A percentile compares a stretch with the other conserved stretches of the same genome.
Conservation (phyloP, 2,113 vertebrate genomes). For the Terrapene triunguis region DNA sequence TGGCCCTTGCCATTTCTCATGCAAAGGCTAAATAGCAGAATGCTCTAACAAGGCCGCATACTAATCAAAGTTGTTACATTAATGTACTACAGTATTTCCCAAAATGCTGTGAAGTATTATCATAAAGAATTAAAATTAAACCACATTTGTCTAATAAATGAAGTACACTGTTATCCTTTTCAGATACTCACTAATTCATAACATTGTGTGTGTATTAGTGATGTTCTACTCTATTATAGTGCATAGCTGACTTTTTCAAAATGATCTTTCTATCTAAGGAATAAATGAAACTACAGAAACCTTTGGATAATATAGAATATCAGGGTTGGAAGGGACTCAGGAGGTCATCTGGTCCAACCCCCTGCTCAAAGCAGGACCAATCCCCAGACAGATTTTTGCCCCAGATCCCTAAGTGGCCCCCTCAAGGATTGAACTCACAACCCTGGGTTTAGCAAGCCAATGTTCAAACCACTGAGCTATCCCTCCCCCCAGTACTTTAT, state of each 20-base stretch:
- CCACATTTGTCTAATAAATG: background rate
- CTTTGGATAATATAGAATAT: background rate
- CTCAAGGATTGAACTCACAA: too few species aligned
- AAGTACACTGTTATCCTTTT: background rate
- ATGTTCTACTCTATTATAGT: conserved; percentile 20
- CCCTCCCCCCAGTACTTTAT: background rate
- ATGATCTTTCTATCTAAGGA: background rate
- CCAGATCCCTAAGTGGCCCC: too few species aligned
- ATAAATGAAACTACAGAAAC: background rate
- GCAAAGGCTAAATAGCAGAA: background rate
- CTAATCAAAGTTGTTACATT: background rate
- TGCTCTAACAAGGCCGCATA: background rate
- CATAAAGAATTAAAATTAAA: background rate
- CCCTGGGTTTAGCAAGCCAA: too few species aligned
- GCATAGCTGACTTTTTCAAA: background rate
- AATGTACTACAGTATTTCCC: background rate
- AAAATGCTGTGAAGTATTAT: background rate
- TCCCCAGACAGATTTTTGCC: too few species aligned
- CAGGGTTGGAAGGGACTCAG: too few species aligned
- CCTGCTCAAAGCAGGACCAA: too few species aligned
- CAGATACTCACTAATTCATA: background rate
- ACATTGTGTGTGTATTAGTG: background rate
- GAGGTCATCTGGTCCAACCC: too few species aligned
- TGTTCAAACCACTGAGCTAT: too few species aligned
- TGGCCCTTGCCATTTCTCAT: background rate